Evolutionary conservation across 2,797 vertebrate species (phyloP).

Genomic region (Anisognathus igniventris): DNA sequence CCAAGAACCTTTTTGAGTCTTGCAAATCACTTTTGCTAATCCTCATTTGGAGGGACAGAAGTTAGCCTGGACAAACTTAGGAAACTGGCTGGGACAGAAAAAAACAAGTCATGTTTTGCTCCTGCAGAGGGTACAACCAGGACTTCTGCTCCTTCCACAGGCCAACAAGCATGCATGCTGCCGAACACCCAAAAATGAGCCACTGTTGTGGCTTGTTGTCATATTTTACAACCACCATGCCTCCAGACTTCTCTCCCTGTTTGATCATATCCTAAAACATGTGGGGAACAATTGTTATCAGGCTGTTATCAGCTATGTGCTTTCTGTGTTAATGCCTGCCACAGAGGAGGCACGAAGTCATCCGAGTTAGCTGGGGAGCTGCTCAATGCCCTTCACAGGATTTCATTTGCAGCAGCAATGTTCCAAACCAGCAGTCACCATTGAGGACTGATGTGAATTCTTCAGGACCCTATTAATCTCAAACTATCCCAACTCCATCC

Average conservation of each 20-base stretch:
- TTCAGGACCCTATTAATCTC: background rate
- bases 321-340: background rate
- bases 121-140: background rate
- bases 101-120: background rate
- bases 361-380: background rate
- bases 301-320: background rate
- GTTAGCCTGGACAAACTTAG: background rate
- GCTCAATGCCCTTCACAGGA: background rate
- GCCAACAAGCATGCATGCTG: background rate
- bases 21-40: background rate
- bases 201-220: background rate
- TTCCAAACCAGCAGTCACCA: background rate
- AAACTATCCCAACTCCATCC: background rate
- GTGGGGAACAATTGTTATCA: background rate
- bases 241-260: background rate
- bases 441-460: accelerated
- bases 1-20: background rate
- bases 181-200: background rate
- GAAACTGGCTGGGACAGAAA: background rate
- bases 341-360: background rate
- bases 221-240: background rate
- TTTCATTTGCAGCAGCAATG: background rate
- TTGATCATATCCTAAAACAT: background rate
- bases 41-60: background rate
- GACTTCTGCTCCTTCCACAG: background rate